Percentiles rank a stretch among this genome's conserved stretches.
Evolutionary conservation across 1,140 invertebrate genomes (phyloP).

Genomic region (Nephila pilipes): DNA sequence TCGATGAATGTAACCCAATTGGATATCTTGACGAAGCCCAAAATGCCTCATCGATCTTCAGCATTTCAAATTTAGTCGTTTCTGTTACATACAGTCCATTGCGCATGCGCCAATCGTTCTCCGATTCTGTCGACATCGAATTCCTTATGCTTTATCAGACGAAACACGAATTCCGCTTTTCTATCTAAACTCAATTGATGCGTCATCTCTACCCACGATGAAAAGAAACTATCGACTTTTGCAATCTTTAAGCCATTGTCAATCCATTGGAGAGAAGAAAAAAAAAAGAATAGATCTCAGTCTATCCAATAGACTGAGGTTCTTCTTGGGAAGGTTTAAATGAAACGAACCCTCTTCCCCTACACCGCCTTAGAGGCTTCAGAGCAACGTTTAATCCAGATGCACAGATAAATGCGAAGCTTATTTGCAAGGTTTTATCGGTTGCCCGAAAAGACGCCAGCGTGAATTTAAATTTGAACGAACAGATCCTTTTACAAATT

Average conservation of each 20-base stretch:
- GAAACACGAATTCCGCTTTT: slow-evolving; percentile 16
- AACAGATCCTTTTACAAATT: slow-evolving; percentile 34
- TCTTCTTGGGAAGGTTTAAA: slow-evolving; percentile 9
- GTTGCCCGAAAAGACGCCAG: background rate
- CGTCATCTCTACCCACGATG: background rate
- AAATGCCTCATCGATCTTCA: slow-evolving; percentile 44
- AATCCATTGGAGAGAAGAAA: background rate
- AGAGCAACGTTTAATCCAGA: slow-evolving; percentile 41
- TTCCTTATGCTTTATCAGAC: slow-evolving; percentile 4
- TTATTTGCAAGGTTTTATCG: slow-evolving; percentile 38
- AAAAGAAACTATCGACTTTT: slow-evolving; percentile 6
- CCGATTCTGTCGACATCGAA: slow-evolving; percentile 10
- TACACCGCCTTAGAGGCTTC: background rate
- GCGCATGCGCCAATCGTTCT: slow-evolving; percentile 42
- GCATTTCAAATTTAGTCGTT: slow-evolving; percentile 58
- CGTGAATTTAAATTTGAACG: slow-evolving; percentile 52
- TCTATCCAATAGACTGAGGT: background rate
- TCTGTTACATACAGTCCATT: slow-evolving; percentile 58
- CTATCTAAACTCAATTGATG: slow-evolving; percentile 3
- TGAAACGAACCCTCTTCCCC: slow-evolving; percentile 14
- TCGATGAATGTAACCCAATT: slow-evolving; percentile 55
- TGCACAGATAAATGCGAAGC: slow-evolving; percentile 33
- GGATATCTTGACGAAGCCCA: slow-evolving; percentile 57
- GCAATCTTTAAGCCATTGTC: slow-evolving; percentile 14
- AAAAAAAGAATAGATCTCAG: background rate